Evolutionary conservation across 2,888 invertebrate species (phyloP), one percentile per base, ranked within the genome.

Genomic region (Drosophila glabriapex): DNA sequence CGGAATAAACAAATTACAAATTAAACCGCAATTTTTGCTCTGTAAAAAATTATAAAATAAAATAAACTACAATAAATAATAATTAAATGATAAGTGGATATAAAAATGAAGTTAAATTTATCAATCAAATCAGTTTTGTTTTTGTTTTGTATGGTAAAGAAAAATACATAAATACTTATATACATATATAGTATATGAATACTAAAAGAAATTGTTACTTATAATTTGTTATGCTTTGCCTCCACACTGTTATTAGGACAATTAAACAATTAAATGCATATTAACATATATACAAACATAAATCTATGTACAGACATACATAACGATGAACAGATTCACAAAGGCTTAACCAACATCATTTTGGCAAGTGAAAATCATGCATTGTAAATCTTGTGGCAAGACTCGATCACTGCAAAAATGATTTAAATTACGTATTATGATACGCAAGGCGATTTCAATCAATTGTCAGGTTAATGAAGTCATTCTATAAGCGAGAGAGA

Each of bases 231-330:
- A 90, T 81, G 78, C 84, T 91, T 90, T 84, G 78, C 77, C 73
- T 78, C 65, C 71, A 89, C 90, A 90, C 90, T 89, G 89, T 91
- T 91, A 91, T 91, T 91, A 89, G 91, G 82, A 89, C 89, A 89
- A 89, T 85, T 89, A 76, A 78, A 81, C 55, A 77, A 85, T 75
- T 77, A 71, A 76, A 84, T 70, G 73, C 76, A 78, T 76, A 76
- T 53, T 63, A 67, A 74, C 55, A 70, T 60, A 70, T 28, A 78
- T 9, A 68, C 37, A 71, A 19, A 56, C 43, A 69, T 37, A 59
- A 29, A 50, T 46, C 58, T 14, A 55, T 25, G 53, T 54, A 67
- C 39, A 67, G 46, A 63, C 25, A 22, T 54, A 25, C 2, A 33
- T 33, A 53, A 55, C 37, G 35, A 49, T 60, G 39, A 39, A 39